Evolutionary conservation across 2,888 invertebrate genomes (phyloP), one percentile per base, ranked within the genome.

Genomic region (Drosophila austrosaltans): DNA sequence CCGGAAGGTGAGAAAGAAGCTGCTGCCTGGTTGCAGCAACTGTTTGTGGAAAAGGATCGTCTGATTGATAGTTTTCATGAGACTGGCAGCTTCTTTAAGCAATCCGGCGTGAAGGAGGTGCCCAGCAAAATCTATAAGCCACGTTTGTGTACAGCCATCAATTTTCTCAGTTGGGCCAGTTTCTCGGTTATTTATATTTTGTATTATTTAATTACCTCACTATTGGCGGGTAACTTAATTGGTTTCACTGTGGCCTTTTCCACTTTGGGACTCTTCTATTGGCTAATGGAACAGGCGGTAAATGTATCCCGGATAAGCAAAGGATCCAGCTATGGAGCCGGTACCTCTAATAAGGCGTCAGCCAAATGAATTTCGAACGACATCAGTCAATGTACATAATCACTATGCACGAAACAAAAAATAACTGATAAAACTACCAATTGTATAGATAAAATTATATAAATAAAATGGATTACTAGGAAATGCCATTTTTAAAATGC

Each of bases 41-140:
- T 96, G 32, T 99, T 96, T 91, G 94, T 96, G 77, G 94, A 94
- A 82, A 98, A 98, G 94, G 97, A 97, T 93, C 89, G 79, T 66
- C 89, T 92, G 32, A 90, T 92, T 40, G 92, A 92, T 8, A 93
- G 93, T 74, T 93, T 93, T 76, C 90, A 91, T 53, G 89, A 87
- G 28, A 91, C 92, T 2, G 97, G 97, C 6, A 96, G 96, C 91
- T 97, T 96, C 92, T 97, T 97, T 91, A 93, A 94, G 61, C 95
- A 95, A 61, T 96, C 96, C 6, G 97, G 96, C 1, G 94, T 96
- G 8, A 93, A 94, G 77, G 93, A 94, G 84, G 93, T 95, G 28
- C 94, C 94, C 59, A 93, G 94, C 2, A 94, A 95, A 81, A 92
- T 93, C 62, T 88, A 94, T 30, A 91, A 94, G 10, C 94, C 95